phyloP scores from a whole-genome alignment of 2,113 vertebrate species.

The Gymnorhina tibicen region DNA sequence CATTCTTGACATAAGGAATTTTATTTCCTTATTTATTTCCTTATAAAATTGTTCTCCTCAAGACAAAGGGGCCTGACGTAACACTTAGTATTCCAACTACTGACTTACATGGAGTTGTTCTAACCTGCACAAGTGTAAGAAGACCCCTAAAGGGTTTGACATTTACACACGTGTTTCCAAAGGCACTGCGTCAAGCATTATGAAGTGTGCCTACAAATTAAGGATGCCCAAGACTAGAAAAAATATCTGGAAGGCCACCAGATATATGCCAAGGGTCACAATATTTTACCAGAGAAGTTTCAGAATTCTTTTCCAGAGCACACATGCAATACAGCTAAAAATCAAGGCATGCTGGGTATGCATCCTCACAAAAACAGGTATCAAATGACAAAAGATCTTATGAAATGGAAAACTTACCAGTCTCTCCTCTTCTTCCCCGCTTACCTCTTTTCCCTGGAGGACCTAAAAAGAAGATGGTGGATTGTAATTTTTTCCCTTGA shows the following conservation, averaged over 20 bases:
- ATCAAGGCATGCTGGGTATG: neutral
- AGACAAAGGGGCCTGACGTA: neutral
- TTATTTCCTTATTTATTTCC: neutral
- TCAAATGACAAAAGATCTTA: neutral
- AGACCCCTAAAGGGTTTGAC: neutral
- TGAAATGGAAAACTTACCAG: slow-evolving; percentile 78
- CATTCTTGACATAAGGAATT: neutral
- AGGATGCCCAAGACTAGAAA: neutral
- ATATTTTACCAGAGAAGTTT: neutral
- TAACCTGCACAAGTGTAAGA: neutral
- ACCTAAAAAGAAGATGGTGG: slow-evolving; percentile 75
- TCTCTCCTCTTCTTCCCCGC: slow-evolving; percentile 93
- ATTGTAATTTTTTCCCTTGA: neutral
- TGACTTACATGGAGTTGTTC: neutral
- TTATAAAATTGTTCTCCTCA: neutral
- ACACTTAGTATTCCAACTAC: neutral
- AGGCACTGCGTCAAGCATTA: fast-evolving
- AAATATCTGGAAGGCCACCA: neutral
- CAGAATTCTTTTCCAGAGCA: neutral
- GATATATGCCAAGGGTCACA: neutral
- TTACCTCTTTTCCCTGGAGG: slow-evolving; percentile 96
- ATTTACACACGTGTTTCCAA: neutral
- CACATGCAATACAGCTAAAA: neutral
- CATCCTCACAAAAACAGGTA: neutral
- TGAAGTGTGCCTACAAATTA: neutral